These are phyloP conservation scores for Brachionus manjavacas DNA, from an alignment of 1,140 invertebrate genomes.

Conservation along the genomic window DNA sequence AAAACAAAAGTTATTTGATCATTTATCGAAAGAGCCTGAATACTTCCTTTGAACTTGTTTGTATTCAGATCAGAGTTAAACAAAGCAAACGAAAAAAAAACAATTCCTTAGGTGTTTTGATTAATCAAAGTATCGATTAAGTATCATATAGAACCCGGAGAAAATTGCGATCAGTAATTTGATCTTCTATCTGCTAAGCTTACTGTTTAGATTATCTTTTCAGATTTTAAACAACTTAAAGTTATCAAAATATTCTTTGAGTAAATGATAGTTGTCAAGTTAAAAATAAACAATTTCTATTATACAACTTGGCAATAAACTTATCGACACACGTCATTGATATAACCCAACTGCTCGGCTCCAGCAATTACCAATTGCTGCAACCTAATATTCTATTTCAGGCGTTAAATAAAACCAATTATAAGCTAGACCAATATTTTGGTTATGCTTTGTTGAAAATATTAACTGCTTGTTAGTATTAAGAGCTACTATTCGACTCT, in stretches of 20 bases:
- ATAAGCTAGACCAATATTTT: not conserved
- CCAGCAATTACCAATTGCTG: slow-evolving; percentile 4
- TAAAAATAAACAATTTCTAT: not conserved
- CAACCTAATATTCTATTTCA: slow-evolving; percentile 20
- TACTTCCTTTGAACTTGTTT: not conserved
- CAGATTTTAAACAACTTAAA: slow-evolving; percentile 27
- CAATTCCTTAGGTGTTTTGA: not conserved
- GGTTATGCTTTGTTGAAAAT: not conserved
- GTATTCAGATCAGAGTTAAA: not conserved
- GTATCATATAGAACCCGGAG: not conserved
- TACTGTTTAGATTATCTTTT: not conserved
- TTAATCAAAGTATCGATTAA: not conserved
- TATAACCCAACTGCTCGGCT: slow-evolving; percentile 1
- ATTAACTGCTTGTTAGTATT: slow-evolving; percentile 8
- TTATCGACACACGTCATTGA: slow-evolving; percentile 40
- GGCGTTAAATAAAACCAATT: not conserved
- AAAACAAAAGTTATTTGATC: not conserved
- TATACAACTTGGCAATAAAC: slow-evolving; percentile 3
- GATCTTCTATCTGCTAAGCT: not conserved
- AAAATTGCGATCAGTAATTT: not conserved
- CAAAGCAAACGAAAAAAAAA: not conserved
- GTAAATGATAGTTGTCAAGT: slow-evolving; percentile 6
- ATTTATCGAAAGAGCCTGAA: not conserved
- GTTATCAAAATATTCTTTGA: not conserved
- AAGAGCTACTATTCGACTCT: not conserved